These are phyloP conservation scores for Zosterops borbonicus DNA, from an alignment of 2,113 vertebrate species.

Conservation along the genomic window DNA sequence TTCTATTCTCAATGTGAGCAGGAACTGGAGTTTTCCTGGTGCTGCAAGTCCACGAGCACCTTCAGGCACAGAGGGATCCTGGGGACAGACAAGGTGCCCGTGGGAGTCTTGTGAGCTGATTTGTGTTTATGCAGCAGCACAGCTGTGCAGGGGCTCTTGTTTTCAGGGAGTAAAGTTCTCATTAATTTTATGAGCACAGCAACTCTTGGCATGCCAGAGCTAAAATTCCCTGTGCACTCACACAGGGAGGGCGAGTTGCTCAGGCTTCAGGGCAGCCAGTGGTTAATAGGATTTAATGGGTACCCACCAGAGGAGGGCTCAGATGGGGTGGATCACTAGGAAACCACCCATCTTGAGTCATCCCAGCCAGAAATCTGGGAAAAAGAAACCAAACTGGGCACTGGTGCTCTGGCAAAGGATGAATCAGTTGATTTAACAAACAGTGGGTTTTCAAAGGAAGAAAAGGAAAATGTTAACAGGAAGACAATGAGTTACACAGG, in stretches of 20 bases:
- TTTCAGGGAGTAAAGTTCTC: neutral
- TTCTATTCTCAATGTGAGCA: accelerated
- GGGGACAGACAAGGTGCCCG: neutral
- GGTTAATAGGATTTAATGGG: neutral
- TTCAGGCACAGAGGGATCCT: neutral
- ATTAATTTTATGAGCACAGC: neutral
- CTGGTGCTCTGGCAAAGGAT: neutral
- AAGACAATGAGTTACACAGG: conserved; percentile 35
- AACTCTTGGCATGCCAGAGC: neutral
- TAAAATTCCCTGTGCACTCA: neutral
- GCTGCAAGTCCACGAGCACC: neutral
- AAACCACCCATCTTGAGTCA: neutral
- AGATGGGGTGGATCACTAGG: neutral
- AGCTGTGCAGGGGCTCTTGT: neutral
- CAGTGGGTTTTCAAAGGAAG: conserved; percentile 7
- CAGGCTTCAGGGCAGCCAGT: neutral
- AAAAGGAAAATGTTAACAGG: conserved; percentile 47
- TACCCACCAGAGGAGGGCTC: neutral
- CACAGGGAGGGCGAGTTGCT: neutral
- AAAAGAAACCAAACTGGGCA: neutral
- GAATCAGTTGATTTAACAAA: conserved; percentile 6
- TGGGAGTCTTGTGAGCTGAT: accelerated
- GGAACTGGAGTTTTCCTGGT: neutral
- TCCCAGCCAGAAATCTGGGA: neutral
- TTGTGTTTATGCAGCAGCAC: neutral